A percentile compares a stretch with the other conserved stretches of the same genome.
These are phyloP conservation scores for Aspidiotus rigidus DNA, from an alignment of 2,888 invertebrate species.

Conservation along the genomic window DNA sequence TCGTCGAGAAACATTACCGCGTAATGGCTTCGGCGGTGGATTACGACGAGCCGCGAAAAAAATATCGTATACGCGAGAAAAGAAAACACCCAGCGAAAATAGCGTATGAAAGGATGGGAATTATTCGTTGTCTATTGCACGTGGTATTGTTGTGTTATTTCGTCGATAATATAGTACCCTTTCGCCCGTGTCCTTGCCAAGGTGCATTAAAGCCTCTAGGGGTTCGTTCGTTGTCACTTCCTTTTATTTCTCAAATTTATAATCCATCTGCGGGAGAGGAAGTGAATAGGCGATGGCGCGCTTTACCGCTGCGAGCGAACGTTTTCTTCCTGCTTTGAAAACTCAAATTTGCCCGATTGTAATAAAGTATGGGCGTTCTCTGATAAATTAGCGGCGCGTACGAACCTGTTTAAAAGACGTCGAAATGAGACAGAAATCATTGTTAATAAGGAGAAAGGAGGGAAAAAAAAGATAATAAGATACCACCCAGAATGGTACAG, in stretches of 20 bases:
- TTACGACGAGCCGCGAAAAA: slow-evolving; percentile 1
- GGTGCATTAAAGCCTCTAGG: slow-evolving; percentile 23
- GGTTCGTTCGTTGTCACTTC: slow-evolving; percentile 11
- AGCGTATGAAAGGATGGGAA: slow-evolving; percentile 17
- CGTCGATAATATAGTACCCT: slow-evolving; percentile 25
- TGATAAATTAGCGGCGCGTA: too few relatives aligned
- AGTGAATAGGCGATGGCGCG: too few relatives aligned
- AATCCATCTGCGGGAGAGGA: background rate
- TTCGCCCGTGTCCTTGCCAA: slow-evolving; percentile 5
- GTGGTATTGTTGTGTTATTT: slow-evolving; percentile 24
- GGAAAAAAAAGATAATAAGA: too few relatives aligned
- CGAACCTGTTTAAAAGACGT: too few relatives aligned
- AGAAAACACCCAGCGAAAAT: too few relatives aligned
- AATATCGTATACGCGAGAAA: slow-evolving; percentile 8
- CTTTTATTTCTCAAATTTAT: slow-evolving; percentile 7
- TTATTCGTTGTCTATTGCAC: slow-evolving; percentile 31
- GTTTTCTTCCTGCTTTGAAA: background rate
- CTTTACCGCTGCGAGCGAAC: background rate
- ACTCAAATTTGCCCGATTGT: background rate
- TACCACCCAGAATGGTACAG: too few relatives aligned
- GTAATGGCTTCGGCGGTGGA: background rate
- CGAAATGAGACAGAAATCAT: too few relatives aligned
- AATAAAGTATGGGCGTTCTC: background rate
- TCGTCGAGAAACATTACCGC: too few relatives aligned
- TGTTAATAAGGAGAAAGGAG: too few relatives aligned